phyloP scores from a whole-genome alignment of 2,888 invertebrate species.

The Hypomecis atomaria region DNA sequence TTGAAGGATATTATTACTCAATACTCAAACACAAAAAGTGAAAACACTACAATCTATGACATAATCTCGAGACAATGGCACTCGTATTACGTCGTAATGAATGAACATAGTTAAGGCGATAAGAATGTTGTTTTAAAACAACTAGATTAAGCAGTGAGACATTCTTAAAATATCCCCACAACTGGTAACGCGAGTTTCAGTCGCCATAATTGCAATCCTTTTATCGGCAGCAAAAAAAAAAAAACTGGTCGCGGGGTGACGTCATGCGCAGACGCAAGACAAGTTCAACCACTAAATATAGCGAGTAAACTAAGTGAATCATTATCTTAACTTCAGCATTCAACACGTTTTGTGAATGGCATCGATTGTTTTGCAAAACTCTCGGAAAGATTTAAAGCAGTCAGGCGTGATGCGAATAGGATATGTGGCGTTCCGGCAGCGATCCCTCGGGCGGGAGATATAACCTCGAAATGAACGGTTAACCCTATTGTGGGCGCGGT shows the following conservation, averaged over 20 bases:
- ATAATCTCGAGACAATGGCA: constrained; percentile 28
- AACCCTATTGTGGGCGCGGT: constrained; percentile 62
- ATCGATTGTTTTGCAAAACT: constrained; percentile 32
- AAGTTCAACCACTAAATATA: constrained; percentile 69
- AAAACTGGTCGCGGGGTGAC: constrained; percentile 61
- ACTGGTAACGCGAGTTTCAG: constrained; percentile 45
- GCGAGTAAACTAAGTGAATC: constrained; percentile 75
- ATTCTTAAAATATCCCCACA: constrained; percentile 30
- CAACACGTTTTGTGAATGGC: constrained; percentile 50
- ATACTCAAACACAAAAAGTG: constrained; percentile 5
- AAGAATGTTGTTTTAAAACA: constrained; percentile 36
- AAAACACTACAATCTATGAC: constrained; percentile 21
- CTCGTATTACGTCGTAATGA: constrained; percentile 23
- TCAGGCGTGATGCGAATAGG: constrained; percentile 7
- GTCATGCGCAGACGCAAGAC: constrained; percentile 66
- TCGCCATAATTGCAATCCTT: constrained; percentile 61
- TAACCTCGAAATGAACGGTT: constrained; percentile 72
- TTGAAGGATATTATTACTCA: neutral
- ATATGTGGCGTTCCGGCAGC: constrained; percentile 29
- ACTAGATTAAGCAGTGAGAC: constrained; percentile 31
- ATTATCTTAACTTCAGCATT: constrained; percentile 51
- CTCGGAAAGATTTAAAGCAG: constrained; percentile 12
- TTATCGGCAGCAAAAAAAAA: constrained; percentile 58
- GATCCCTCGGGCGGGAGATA: constrained; percentile 53
- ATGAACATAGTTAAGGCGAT: constrained; percentile 27